These are phyloP conservation scores for Drosophila burlai DNA, from an alignment of 1,140 invertebrate species.

Conservation along the genomic window DNA sequence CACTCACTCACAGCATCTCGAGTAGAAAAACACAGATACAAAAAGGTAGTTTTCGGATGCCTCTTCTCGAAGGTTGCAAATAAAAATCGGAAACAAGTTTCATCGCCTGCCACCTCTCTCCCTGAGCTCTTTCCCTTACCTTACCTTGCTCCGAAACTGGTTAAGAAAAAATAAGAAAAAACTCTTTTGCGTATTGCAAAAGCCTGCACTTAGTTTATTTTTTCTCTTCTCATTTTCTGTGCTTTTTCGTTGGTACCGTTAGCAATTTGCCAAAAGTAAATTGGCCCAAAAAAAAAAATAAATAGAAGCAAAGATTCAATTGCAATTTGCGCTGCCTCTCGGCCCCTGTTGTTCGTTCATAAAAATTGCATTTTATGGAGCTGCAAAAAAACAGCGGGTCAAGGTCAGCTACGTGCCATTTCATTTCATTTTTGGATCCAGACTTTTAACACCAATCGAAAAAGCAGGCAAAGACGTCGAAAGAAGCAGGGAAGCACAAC, in stretches of 20 bases:
- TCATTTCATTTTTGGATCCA: slow-evolving; percentile 54
- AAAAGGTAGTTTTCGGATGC: slow-evolving; percentile 62
- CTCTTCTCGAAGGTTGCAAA: slow-evolving; percentile 68
- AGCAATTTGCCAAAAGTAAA: slow-evolving; percentile 78
- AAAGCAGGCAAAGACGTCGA: not conserved
- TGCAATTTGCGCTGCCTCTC: slow-evolving; percentile 43
- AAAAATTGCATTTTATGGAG: slow-evolving; percentile 78
- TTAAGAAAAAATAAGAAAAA: slow-evolving; percentile 8
- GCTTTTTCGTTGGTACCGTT: slow-evolving; percentile 63
- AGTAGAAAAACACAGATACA: slow-evolving; percentile 27
- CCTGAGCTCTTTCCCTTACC: slow-evolving; percentile 5
- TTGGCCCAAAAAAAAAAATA: slow-evolving; percentile 59
- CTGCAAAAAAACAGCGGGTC: slow-evolving; percentile 56
- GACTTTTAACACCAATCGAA: slow-evolving; percentile 48
- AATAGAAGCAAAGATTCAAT: slow-evolving; percentile 39
- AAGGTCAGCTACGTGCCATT: slow-evolving; percentile 82
- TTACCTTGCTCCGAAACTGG: slow-evolving; percentile 36
- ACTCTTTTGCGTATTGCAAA: slow-evolving; percentile 49
- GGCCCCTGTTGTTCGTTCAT: slow-evolving; percentile 16
- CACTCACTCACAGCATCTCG: not conserved
- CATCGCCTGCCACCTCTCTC: slow-evolving; percentile 9
- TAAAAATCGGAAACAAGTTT: slow-evolving; percentile 70
- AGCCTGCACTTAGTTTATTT: slow-evolving; percentile 38
- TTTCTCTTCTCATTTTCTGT: not conserved
- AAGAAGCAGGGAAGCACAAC: slow-evolving; percentile 23